These are phyloP conservation scores for Elaphurus davidianus DNA, from an alignment of 2,113 vertebrate genomes.

Conservation along the genomic window DNA sequence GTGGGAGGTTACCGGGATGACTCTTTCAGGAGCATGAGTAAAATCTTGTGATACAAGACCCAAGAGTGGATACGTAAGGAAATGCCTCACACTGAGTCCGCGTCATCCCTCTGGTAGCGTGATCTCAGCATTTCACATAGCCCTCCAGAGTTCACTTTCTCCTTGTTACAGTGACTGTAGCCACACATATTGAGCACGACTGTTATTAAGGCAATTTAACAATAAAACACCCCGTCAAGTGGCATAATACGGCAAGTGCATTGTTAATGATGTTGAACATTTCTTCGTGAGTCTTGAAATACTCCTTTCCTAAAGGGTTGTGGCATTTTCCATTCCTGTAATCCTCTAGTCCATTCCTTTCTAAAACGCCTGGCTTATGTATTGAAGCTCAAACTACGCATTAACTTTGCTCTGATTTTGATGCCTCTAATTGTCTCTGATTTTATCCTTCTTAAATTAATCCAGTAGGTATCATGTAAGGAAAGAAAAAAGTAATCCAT, in stretches of 20 bases:
- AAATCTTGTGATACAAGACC: rapidly evolving
- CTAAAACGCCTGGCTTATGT: background rate
- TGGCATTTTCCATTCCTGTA: background rate
- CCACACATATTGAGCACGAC: background rate
- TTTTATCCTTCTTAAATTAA: background rate
- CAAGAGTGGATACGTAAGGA: rapidly evolving
- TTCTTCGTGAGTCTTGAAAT: background rate
- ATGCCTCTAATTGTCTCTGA: background rate
- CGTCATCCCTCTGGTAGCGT: rapidly evolving
- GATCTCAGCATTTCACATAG: background rate
- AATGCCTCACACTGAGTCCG: rapidly evolving
- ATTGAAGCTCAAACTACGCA: background rate
- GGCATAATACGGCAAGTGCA: rapidly evolving
- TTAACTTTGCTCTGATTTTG: background rate
- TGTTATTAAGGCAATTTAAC: rapidly evolving
- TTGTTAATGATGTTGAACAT: background rate
- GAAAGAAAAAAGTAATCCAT: background rate
- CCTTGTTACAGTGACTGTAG: too few relatives aligned
- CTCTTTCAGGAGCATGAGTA: background rate
- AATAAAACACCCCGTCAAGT: background rate
- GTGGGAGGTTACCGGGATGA: background rate
- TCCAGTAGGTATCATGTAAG: background rate
- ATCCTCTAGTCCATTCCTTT: background rate
- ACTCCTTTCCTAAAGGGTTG: background rate
- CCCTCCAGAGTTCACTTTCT: background rate